Evolutionary conservation across 2,113 vertebrate genomes (phyloP).

Genomic region (Cebus imitator): DNA sequence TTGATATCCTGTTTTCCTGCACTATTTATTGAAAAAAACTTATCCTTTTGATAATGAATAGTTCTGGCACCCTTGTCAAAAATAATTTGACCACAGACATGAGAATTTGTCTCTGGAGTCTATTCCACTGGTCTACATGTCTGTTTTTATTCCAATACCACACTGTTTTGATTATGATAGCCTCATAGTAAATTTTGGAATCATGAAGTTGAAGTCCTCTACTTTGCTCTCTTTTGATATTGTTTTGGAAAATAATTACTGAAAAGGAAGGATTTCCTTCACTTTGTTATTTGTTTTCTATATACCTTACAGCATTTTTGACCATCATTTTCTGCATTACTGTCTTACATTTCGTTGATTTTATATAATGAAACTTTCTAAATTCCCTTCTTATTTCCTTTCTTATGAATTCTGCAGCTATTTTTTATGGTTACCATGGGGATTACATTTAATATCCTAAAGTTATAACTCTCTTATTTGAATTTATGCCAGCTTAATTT

Average conservation of each 20-base stretch:
- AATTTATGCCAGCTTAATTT: neutral
- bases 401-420: neutral
- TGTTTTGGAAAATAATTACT: neutral
- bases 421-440: neutral
- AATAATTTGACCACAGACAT: neutral
- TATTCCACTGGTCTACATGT: neutral
- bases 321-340: neutral
- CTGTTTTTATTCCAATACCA: neutral
- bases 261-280: neutral
- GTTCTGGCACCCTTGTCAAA: neutral
- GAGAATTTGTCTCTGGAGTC: neutral
- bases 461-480: neutral
- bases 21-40: neutral
- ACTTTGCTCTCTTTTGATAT: neutral
- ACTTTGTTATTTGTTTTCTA: neutral
- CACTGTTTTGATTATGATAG: neutral
- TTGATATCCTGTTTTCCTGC: neutral
- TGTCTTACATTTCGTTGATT: neutral
- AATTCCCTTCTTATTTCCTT: neutral
- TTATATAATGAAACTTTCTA: neutral
- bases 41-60: neutral
- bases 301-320: neutral
- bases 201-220: neutral
- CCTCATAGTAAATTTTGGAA: neutral
- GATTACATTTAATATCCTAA: neutral